These are phyloP conservation scores for Epinotia nisella DNA, from an alignment of 2,888 invertebrate genomes.

Conservation along the genomic window DNA sequence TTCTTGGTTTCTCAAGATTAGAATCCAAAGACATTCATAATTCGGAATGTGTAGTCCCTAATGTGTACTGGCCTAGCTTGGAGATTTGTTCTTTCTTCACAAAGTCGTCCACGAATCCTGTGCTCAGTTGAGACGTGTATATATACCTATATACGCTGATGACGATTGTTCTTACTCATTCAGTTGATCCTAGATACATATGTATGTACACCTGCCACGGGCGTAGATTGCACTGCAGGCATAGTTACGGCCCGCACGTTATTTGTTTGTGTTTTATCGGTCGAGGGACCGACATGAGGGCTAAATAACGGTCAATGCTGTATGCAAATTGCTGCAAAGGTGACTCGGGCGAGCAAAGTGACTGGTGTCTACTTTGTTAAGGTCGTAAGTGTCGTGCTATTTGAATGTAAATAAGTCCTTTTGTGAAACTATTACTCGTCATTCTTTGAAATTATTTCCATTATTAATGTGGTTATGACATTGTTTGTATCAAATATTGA, in stretches of 20 bases:
- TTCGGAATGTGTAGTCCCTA: no score
- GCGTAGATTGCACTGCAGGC: background rate
- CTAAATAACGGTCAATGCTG: constrained; percentile 49
- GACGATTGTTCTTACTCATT: no score
- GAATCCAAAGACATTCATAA: no score
- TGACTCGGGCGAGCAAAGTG: constrained; percentile 47
- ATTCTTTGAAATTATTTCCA: constrained; percentile 6
- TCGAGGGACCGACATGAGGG: constrained; percentile 21
- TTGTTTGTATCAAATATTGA: background rate
- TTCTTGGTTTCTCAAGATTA: no score
- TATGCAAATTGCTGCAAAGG: constrained; percentile 57
- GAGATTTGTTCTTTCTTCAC: no score
- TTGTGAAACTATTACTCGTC: background rate
- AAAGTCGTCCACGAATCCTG: no score
- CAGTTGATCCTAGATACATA: no score
- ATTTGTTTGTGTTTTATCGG: constrained; percentile 14
- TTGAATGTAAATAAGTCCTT: background rate
- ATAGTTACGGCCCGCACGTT: background rate
- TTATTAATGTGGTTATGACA: constrained; percentile 2
- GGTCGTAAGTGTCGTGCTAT: background rate
- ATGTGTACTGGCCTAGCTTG: no score
- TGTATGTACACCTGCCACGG: no score
- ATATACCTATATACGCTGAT: no score
- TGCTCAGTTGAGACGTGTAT: no score
- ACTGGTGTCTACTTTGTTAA: background rate